These are phyloP conservation scores for Alexandromys oeconomus DNA, from an alignment of 2,797 vertebrate species.

Conservation along the genomic window DNA sequence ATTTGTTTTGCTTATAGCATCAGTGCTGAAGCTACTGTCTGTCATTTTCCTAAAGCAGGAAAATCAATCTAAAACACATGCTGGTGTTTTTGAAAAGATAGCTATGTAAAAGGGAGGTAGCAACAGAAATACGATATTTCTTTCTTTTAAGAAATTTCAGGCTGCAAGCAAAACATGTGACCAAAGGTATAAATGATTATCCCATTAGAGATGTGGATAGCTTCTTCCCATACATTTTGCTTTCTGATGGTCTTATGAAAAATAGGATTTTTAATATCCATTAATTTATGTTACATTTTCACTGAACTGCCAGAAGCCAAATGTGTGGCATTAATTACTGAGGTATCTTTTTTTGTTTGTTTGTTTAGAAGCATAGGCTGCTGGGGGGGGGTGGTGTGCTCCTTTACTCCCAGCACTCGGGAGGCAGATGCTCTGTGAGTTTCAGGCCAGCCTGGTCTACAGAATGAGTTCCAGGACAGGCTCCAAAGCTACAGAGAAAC, in stretches of 20 bases:
- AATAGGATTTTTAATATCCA: not conserved
- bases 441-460: not conserved
- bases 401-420: not conserved
- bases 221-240: not conserved
- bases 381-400: not conserved
- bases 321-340: not conserved
- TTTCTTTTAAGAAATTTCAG: slow-evolving; percentile 87
- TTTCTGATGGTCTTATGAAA: not conserved
- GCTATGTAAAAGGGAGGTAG: slow-evolving; percentile 89
- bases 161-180: slow-evolving; percentile 88
- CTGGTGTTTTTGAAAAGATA: slow-evolving; percentile 90
- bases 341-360: not conserved
- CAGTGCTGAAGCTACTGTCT: slow-evolving; percentile 88
- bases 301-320: not conserved
- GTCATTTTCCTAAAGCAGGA: slow-evolving; percentile 89
- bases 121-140: slow-evolving; percentile 88
- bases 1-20: slow-evolving; percentile 89
- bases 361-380: slow-evolving; percentile 37
- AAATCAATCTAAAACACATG: slow-evolving; percentile 88
- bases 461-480: not conserved
- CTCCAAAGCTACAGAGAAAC: not conserved
- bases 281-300: slow-evolving; percentile 38
- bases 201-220: slow-evolving; percentile 81
- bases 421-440: not conserved
- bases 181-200: slow-evolving; percentile 89